Base-by-base conservation (phyloP, 92 coral and sea anemone genomes). In the Actinostola sp. region DNA sequence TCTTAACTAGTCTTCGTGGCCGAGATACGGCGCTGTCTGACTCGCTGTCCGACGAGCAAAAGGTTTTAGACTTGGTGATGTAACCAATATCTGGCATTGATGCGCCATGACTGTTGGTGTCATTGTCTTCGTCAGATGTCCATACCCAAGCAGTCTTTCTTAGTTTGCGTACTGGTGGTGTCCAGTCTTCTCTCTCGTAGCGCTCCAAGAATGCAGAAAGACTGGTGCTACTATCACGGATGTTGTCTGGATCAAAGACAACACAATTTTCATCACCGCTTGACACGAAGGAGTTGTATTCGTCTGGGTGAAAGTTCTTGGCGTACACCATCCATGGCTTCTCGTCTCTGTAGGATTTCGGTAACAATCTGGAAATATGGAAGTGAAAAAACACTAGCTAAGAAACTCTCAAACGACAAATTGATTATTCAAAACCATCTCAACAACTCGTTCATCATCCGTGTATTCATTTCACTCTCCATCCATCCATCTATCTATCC, bases 171-270 rank as follows among this genome's bases (percentile, higher is more conserved):
- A 6, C 60, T 8, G 60, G 29, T 2, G 32, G 30, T 53, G 29
- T 25, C 60, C 60, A 53, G 60, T 24, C 60, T 25, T 53, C 60
- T 24, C 31, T 53, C 31, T 53, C 29, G 20, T 53, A 53, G 60
- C 32, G 60, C 60, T 28, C 29, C 60, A 53, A 25, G 29, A 53
- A 53, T 2, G 60, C 7, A 28, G 60, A 53, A 31, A 53, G 60
- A 20, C 60, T 53, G 60, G 60, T 20, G 25, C 60, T 53, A 15
- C 60, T 53, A 2, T 53, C 30, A 20, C n/a, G n/a, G n/a, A 53
- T 7, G 8, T 53, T 20, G 20, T 53, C 60, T 20, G 60, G 60
- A 31, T 53, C 60, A 53, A 53, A 53, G 60, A 53, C 60, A 21
- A 21, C 8, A 53, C 60, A 53, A 3, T 25, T 24, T 20, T 53